phyloP scores from a whole-genome alignment of 2,797 vertebrate species.

The Helostoma temminkii region DNA sequence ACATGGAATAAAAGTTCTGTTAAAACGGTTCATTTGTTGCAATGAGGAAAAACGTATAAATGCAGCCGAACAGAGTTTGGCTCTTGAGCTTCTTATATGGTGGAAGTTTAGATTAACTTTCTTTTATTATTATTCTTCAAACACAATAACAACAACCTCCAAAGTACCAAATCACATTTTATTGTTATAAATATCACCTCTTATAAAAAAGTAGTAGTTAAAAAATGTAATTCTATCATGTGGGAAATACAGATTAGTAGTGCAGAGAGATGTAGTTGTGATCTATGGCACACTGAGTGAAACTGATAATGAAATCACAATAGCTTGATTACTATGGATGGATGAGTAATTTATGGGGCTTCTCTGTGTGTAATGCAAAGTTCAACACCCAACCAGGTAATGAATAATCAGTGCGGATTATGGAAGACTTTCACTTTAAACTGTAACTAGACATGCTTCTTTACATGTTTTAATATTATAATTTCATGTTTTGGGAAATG shows the following conservation, averaged over 20 bases:
- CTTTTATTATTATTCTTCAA: background rate
- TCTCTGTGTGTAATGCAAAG: background rate
- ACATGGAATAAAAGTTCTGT: conserved; percentile 24
- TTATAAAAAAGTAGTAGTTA: conserved; percentile 75
- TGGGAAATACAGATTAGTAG: conserved; percentile 61
- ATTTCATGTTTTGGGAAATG: background rate
- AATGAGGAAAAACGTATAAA: conserved; percentile 41
- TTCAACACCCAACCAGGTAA: background rate
- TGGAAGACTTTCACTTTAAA: background rate
- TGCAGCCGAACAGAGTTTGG: conserved; percentile 26
- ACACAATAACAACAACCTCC: background rate
- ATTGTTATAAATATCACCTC: conserved; percentile 87
- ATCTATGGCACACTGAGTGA: conserved; percentile 10
- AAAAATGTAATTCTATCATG: conserved; percentile 42
- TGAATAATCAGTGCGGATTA: background rate
- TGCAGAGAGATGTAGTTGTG: conserved; percentile 55
- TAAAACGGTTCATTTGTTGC: conserved; percentile 12
- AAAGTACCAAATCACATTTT: conserved; percentile 82
- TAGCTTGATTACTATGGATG: conserved; percentile 22
- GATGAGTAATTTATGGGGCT: background rate
- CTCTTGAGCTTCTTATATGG: conserved; percentile 29
- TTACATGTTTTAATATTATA: background rate
- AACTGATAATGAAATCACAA: conserved; percentile 9
- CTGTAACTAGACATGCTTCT: too few species aligned
- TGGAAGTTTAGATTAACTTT: background rate